A percentile compares a stretch with the other conserved stretches of the same genome.
Conservation (phyloP, 2,797 vertebrate genomes). For the Spinus pinus region DNA sequence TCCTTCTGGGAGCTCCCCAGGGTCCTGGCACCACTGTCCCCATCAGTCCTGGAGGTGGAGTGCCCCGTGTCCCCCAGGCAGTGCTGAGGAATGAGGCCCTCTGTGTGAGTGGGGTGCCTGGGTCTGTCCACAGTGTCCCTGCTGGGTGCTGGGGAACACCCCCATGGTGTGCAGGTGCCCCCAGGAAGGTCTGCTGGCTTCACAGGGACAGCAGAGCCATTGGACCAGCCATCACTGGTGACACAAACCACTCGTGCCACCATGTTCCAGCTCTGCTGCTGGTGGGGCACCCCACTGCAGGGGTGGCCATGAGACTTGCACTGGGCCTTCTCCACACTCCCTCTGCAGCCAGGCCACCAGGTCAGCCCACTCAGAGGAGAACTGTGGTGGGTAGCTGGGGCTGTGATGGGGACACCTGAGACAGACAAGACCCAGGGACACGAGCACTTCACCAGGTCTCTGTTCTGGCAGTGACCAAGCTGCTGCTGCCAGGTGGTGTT, state of each 20-base stretch:
- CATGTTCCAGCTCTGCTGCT: rapidly evolving
- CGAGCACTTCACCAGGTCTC: not conserved
- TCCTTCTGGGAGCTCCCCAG: not conserved
- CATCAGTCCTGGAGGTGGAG: not conserved
- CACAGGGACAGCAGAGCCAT: not conserved
- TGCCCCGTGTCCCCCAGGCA: rapidly evolving
- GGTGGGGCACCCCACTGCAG: rapidly evolving
- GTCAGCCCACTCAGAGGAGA: not conserved
- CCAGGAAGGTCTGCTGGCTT: constrained; percentile 78
- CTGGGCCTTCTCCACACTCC: rapidly evolving
- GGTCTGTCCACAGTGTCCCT: not conserved
- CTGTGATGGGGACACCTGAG: not conserved
- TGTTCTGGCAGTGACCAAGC: not conserved
- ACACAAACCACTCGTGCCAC: rapidly evolving
- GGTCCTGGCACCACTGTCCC: not conserved
- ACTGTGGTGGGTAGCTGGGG: not conserved
- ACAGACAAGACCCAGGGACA: not conserved
- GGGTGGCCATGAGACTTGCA: not conserved
- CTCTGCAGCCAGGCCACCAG: not conserved
- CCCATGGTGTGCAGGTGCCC: not conserved
- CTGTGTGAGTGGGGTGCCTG: rapidly evolving
- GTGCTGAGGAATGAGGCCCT: not conserved
- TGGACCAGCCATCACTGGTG: not conserved
- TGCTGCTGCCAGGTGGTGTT: not conserved
- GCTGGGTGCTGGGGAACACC: constrained; percentile 70